Conservation (phyloP, 2,113 vertebrate species). For the Pseudopipra pipra region DNA sequence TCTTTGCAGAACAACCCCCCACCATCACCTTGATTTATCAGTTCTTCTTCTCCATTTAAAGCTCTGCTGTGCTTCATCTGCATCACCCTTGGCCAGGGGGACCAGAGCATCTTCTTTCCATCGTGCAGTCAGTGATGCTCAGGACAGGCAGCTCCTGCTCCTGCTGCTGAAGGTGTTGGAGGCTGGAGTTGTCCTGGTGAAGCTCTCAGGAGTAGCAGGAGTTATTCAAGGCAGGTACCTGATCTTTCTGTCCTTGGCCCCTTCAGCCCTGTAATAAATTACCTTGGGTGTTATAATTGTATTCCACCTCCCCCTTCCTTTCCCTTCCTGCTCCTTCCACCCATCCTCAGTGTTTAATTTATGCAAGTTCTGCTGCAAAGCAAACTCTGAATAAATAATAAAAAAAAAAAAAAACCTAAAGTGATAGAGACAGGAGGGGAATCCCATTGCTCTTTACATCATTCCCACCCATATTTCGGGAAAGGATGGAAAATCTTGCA, state of each 20-base stretch:
- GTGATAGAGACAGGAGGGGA: neutral
- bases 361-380: neutral
- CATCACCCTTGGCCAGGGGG: neutral
- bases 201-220: neutral
- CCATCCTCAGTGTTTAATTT: neutral
- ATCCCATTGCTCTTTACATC: neutral
- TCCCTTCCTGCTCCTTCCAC: neutral
- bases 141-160: neutral
- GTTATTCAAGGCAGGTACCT: neutral
- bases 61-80: neutral
- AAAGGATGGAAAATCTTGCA: neutral
- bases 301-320: neutral
- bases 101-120: neutral
- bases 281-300: neutral
- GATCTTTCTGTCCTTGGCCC: neutral
- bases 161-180: neutral
- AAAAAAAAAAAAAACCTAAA: neutral
- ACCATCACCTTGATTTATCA: neutral
- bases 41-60: neutral
- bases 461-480: neutral
- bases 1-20: neutral
- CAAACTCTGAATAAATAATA: neutral
- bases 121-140: neutral
- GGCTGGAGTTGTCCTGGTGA: neutral
- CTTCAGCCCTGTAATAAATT: neutral